phyloP scores from a whole-genome alignment of 2,113 vertebrate species.

The Nerophis lumbriciformis region DNA sequence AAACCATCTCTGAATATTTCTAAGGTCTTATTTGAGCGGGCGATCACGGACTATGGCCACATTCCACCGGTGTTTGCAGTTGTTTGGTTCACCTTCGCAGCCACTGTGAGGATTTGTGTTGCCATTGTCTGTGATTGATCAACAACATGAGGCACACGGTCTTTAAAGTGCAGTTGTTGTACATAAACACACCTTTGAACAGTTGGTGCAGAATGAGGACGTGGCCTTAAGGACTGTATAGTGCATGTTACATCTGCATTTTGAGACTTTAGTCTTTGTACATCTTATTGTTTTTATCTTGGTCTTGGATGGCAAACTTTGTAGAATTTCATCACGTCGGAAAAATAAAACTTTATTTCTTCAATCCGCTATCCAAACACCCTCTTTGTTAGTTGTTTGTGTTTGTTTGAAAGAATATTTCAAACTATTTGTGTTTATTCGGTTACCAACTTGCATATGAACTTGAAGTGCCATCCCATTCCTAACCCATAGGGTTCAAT shows the following conservation, averaged over 20 bases:
- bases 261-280: constrained; percentile 9
- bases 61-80: constrained; percentile 16
- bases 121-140: constrained; percentile 26
- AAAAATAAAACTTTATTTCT: constrained; percentile 71
- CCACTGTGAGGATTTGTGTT: constrained; percentile 40
- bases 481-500: too few relatives aligned
- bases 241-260: constrained; percentile 21
- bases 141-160: constrained; percentile 29
- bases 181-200: constrained; percentile 15
- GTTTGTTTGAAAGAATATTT: too few relatives aligned
- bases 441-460: too few relatives aligned
- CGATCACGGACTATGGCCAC: constrained; percentile 30
- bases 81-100: constrained; percentile 13
- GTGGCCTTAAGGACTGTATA: constrained; percentile 46
- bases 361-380: constrained; percentile 6
- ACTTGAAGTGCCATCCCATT: too few relatives aligned
- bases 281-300: neutral
- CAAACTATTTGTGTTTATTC: too few relatives aligned
- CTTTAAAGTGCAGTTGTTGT: neutral
- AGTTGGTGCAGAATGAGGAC: constrained; percentile 26
- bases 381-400: too few relatives aligned
- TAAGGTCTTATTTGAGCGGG: constrained; percentile 46
- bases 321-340: constrained; percentile 49
- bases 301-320: constrained; percentile 16
- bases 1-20: constrained; percentile 34